Percentiles rank a stretch among this genome's conserved stretches.
These are phyloP conservation scores for Arctocebus calabarensis DNA, from an alignment of 2,797 vertebrate species.

Conservation along the genomic window DNA sequence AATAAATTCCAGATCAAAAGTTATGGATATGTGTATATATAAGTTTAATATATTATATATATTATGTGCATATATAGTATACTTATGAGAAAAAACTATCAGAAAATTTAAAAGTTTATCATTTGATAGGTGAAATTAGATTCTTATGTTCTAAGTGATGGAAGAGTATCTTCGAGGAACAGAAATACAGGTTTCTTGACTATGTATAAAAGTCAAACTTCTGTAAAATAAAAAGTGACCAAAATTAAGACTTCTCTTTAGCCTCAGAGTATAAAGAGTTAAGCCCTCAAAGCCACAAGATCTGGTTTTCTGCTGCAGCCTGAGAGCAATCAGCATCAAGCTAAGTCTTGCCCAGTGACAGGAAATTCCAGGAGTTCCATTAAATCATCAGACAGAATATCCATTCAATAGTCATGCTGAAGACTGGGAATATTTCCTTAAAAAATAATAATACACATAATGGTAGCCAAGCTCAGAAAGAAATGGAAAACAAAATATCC, in stretches of 20 bases:
- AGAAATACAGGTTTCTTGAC: slow-evolving; percentile 41
- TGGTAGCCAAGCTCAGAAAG: background rate
- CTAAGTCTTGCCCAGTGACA: slow-evolving; percentile 65
- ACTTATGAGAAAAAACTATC: slow-evolving; percentile 25
- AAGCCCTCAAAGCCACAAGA: slow-evolving; percentile 41
- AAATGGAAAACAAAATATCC: slow-evolving; percentile 18
- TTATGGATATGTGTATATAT: background rate
- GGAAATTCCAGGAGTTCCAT: slow-evolving; percentile 71
- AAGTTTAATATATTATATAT: slow-evolving; percentile 39
- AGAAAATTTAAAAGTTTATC: slow-evolving; percentile 50
- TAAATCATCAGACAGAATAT: slow-evolving; percentile 61
- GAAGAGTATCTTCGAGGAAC: slow-evolving; percentile 47
- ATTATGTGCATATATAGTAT: background rate
- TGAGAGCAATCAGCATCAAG: slow-evolving; percentile 67
- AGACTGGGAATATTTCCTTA: slow-evolving; percentile 43
- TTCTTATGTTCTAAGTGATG: background rate
- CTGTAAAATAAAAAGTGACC: slow-evolving; percentile 37
- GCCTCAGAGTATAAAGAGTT: slow-evolving; percentile 62
- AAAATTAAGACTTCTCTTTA: slow-evolving; percentile 28
- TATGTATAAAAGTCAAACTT: slow-evolving; percentile 50
- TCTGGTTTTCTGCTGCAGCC: slow-evolving; percentile 54
- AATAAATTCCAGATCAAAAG: slow-evolving; percentile 53
- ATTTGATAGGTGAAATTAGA: slow-evolving; percentile 35
- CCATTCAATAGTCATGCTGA: slow-evolving; percentile 57
- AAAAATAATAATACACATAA: slow-evolving; percentile 50